Base-by-base conservation (phyloP, 2,113 vertebrate genomes). In the Phrynosoma blainvillii region DNA sequence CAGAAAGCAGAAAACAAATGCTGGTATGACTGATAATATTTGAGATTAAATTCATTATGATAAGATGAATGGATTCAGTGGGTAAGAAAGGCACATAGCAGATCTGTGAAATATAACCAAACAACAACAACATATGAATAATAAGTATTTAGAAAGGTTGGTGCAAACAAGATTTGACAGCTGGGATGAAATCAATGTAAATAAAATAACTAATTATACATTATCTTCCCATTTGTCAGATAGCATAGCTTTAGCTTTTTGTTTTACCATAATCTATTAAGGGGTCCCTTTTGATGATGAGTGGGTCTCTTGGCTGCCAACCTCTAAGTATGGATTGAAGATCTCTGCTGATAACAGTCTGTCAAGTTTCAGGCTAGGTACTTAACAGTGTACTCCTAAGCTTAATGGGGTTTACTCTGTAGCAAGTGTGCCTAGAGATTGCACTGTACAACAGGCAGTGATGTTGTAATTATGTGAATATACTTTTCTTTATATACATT, bases 21-120 rank as follows among this genome's bases (percentile, higher is more conserved):
- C 56, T 80, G 65, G 59, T 80, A 87, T 87, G 78, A 80, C 68
- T 80, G 78, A 87, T 87, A 80, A 87, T 87, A 78, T 85, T 77
- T 66, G 47, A 87, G 47, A 87, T 87, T 80, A 87, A 80, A 87
- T 87, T 80, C 42, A 80, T 80, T 79, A 87, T 73, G 52, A 73
- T 80, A 79, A 87, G 78, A 87, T 79, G 85, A 87, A 71, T 71
- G 47, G 65, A 86, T 86, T 86, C 21, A 36, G 65, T 66, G 76
- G 47, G 32, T 59, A 73, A 87, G 65, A 87, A 80, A 77, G 75
- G 32, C 52, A 73, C 77, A 79, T 70, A 80, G 65, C 47, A 78
- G n/a, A 68, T n/a, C 78, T 80, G 47, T 70, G 77, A 87, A 86
- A 59, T 59, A 56, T 59, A 70, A 66, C 59, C 30, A 42, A 71